These are phyloP conservation scores for Spisula solida DNA, from an alignment of 2,888 invertebrate species.

Conservation along the genomic window DNA sequence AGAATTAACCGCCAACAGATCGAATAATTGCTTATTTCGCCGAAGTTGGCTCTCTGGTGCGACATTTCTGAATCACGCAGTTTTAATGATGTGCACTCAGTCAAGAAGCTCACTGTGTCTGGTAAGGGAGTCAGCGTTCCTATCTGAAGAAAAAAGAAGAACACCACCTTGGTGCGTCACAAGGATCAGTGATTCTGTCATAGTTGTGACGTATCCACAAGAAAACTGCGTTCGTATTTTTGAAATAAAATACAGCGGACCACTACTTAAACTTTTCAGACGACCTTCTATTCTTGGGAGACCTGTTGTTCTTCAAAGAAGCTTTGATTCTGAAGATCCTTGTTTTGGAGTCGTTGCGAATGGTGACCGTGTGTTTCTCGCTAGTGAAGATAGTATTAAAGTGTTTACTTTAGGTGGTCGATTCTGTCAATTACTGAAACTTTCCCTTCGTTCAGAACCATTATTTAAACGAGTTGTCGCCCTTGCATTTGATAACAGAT, in stretches of 20 bases:
- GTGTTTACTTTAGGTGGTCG: constrained; percentile 53
- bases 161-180: constrained; percentile 60
- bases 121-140: constrained; percentile 34
- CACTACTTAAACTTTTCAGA: constrained; percentile 56
- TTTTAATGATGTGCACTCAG: constrained; percentile 49
- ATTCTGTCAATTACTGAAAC: constrained; percentile 20
- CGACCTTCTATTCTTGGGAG: constrained; percentile 50
- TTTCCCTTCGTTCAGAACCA: constrained; percentile 9
- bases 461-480: constrained; percentile 46
- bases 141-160: constrained; percentile 34
- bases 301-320: constrained; percentile 40
- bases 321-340: constrained; percentile 28
- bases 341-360: constrained; percentile 60
- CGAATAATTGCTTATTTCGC: constrained; percentile 22
- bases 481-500: constrained; percentile 38
- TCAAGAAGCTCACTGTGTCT: constrained; percentile 46
- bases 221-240: constrained; percentile 56
- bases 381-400: constrained; percentile 61
- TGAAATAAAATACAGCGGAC: constrained; percentile 43
- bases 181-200: constrained; percentile 33
- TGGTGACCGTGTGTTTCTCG: constrained; percentile 41
- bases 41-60: constrained; percentile 39
- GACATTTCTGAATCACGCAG: constrained; percentile 33
- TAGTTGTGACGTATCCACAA: constrained; percentile 65
- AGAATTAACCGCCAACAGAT: background rate